phyloP scores from a whole-genome alignment of 2,113 vertebrate species.

The Megalops atlanticus region DNA sequence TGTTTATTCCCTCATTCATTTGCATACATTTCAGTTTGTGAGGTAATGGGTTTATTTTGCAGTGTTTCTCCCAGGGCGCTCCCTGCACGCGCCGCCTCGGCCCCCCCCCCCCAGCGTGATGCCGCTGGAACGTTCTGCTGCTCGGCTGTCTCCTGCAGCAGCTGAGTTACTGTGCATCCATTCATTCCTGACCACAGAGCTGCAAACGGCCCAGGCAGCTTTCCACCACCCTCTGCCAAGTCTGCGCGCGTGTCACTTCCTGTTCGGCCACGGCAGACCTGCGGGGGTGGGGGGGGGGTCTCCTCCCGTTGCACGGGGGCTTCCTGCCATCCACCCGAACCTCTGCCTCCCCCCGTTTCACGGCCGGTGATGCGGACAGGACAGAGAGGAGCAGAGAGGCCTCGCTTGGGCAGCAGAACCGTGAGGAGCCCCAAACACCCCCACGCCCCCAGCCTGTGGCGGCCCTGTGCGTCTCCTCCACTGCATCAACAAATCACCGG shows the following conservation, averaged over 20 bases:
- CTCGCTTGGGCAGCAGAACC: neutral
- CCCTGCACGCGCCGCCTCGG: neutral
- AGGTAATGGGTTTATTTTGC: neutral
- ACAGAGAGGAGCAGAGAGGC: too few species aligned
- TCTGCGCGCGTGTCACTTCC: slow-evolving; percentile 43
- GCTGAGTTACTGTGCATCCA: slow-evolving; percentile 53
- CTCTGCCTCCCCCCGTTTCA: too few species aligned
- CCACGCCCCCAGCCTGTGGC: neutral
- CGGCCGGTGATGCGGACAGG: too few species aligned
- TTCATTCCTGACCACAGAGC: slow-evolving; percentile 53
- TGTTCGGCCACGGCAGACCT: neutral
- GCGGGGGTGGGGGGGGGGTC: neutral
- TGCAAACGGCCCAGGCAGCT: slow-evolving; percentile 52
- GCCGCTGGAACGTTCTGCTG: slow-evolving; percentile 4
- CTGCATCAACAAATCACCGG: slow-evolving; percentile 50
- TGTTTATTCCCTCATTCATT: neutral
- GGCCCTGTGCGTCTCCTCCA: slow-evolving; percentile 35
- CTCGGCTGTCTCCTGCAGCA: neutral
- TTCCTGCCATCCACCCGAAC: too few species aligned
- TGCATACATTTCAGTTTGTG: neutral
- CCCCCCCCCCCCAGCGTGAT: neutral
- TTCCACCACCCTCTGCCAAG: slow-evolving; percentile 63
- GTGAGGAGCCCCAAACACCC: neutral
- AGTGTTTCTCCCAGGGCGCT: neutral
- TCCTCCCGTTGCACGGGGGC: too few species aligned